phyloP scores from a whole-genome alignment of 2,888 invertebrate genomes.

The Hanleya hanleyi region DNA sequence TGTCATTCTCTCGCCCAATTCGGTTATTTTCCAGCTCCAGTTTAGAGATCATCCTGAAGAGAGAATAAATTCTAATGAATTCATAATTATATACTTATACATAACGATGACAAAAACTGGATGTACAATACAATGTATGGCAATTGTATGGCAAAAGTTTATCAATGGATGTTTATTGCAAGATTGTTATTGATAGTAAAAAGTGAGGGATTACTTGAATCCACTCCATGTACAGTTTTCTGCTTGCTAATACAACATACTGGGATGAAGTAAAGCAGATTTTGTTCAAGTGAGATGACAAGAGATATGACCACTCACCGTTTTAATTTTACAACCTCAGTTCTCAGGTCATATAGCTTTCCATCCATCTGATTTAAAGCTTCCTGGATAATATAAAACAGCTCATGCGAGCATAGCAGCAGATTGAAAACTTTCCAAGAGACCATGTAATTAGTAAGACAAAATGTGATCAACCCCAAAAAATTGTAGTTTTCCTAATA shows the following conservation, averaged over 20 bases:
- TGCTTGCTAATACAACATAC: neutral
- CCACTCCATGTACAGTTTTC: neutral
- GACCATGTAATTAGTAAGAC: no score
- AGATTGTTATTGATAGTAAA: neutral
- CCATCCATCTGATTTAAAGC: slow-evolving; percentile 48
- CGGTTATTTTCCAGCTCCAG: slow-evolving; percentile 62
- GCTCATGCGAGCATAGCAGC: neutral
- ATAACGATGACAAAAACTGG: no score
- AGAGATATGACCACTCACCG: slow-evolving; percentile 38
- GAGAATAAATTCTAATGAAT: neutral
- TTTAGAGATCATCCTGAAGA: slow-evolving; percentile 53
- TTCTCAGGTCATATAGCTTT: slow-evolving; percentile 52
- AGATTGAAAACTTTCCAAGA: no score
- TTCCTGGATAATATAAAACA: slow-evolving; percentile 38
- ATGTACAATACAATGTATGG: no score
- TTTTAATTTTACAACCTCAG: slow-evolving; percentile 54
- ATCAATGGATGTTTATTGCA: no score
- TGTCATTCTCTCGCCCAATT: slow-evolving; percentile 57
- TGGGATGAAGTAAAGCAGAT: neutral
- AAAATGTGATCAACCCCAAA: no score
- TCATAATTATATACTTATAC: neutral
- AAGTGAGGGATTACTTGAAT: neutral
- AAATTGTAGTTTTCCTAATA: no score
- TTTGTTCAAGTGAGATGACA: neutral
- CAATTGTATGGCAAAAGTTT: no score